phyloP scores from a whole-genome alignment of 2,113 vertebrate genomes.

The Sardina pilchardus region DNA sequence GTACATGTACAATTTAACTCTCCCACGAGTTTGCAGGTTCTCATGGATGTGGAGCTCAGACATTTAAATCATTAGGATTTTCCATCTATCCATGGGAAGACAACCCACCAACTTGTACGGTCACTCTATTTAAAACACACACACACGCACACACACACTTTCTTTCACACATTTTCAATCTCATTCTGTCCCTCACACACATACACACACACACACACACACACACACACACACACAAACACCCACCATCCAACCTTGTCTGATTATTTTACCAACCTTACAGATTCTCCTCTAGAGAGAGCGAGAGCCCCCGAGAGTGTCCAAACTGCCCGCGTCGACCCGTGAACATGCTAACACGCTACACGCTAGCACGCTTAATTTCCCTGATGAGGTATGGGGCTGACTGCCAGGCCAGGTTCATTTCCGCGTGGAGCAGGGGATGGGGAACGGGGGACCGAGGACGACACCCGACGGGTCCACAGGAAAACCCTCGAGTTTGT shows the following conservation, averaged over 20 bases:
- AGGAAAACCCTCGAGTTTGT: conserved; percentile 42
- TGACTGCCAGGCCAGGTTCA: background rate
- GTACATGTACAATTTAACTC: background rate
- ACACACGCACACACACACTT: background rate
- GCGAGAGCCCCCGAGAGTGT: background rate
- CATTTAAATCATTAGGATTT: conserved; percentile 3
- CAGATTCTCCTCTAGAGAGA: background rate
- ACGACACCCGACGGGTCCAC: conserved; percentile 12
- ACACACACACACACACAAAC: background rate
- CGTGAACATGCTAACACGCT: conserved; percentile 4
- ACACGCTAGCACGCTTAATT: background rate
- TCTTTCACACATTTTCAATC: too few relatives aligned
- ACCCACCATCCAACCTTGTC: background rate
- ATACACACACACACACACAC: background rate
- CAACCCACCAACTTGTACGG: background rate
- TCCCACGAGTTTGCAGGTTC: background rate
- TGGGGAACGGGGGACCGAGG: too few relatives aligned
- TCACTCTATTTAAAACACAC: background rate
- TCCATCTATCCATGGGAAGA: background rate
- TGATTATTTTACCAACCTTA: conserved; percentile 13
- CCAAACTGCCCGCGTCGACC: background rate
- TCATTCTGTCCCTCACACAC: too few relatives aligned
- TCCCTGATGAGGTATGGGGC: background rate
- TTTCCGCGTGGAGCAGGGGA: background rate
- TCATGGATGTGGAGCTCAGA: background rate